phyloP scores from a whole-genome alignment of 2,113 vertebrate species.

The Echinops telfairi region DNA sequence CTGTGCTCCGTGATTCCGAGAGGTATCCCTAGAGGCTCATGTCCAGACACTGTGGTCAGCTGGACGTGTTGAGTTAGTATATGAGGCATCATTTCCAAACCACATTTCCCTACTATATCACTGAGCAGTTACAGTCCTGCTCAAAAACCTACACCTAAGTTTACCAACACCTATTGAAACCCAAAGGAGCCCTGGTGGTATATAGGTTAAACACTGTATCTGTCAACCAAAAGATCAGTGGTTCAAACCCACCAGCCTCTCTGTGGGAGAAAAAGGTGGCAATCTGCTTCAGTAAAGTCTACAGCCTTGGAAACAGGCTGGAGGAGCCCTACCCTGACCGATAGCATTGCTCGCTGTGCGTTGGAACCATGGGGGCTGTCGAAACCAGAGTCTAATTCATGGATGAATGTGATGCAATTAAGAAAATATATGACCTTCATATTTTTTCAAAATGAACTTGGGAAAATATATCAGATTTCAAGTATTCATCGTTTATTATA shows the following conservation, averaged over 20 bases:
- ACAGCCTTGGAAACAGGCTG: not conserved
- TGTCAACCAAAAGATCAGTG: not conserved
- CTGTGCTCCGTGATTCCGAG: not conserved
- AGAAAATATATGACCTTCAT: not conserved
- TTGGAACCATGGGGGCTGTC: not conserved
- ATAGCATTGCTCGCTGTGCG: not conserved
- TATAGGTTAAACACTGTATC: not conserved
- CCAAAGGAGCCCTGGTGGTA: not conserved
- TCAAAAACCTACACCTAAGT: not conserved
- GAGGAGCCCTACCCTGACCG: not conserved
- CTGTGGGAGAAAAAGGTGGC: not conserved
- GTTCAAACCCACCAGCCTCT: not conserved
- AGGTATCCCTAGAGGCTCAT: not conserved
- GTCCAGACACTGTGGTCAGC: not conserved
- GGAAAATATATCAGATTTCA: slow-evolving; percentile 21
- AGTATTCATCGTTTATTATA: not conserved
- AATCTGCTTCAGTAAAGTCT: not conserved
- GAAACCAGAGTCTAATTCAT: not conserved
- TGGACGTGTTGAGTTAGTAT: not conserved
- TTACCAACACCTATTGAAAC: not conserved
- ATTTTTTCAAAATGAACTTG: not conserved
- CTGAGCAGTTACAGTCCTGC: not conserved
- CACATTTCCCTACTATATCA: not conserved
- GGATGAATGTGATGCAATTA: not conserved
- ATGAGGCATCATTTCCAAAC: not conserved